Conservation (phyloP, 2,888 invertebrate species). For the Sipunculus nudus region DNA sequence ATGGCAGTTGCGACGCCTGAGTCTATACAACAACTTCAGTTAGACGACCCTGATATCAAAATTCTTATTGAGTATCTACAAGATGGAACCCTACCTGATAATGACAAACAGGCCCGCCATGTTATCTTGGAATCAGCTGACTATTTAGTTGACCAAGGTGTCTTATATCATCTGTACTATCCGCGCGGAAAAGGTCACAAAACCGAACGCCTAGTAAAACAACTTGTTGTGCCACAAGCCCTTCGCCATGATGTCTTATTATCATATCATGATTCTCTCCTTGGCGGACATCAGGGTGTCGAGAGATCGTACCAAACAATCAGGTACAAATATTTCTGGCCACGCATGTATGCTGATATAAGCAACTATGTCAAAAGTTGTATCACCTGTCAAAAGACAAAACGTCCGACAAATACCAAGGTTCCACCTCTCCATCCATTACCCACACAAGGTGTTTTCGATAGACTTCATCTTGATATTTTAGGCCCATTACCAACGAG, state of each 20-base stretch:
- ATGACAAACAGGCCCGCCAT: no score
- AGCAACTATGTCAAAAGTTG: constrained; percentile 28
- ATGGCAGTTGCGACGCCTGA: no score
- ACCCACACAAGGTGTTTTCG: constrained; percentile 18
- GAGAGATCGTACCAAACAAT: constrained; percentile 35
- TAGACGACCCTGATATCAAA: no score
- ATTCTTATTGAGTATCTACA: no score
- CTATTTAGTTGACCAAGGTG: no score
- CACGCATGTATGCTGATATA: constrained; percentile 33
- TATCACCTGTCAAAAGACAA: constrained; percentile 28
- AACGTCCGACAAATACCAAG: constrained; percentile 12
- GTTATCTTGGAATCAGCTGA: no score
- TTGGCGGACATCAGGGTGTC: constrained; percentile 36
- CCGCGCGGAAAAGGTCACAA: no score
- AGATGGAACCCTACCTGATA: no score
- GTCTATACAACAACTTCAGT: no score
- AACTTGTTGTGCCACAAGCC: constrained; percentile 16
- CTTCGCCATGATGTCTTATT: constrained; percentile 26
- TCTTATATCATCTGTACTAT: no score
- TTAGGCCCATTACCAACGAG: constrained; percentile 25
- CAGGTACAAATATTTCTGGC: constrained; percentile 37
- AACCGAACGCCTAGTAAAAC: no score
- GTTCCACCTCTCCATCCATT: constrained; percentile 31
- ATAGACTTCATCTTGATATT: constrained; percentile 36
- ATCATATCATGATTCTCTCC: constrained; percentile 29